Evolutionary conservation across 1,140 invertebrate species (phyloP), one percentile per base, ranked within the genome.

Genomic region (Lanistes nyassanus): DNA sequence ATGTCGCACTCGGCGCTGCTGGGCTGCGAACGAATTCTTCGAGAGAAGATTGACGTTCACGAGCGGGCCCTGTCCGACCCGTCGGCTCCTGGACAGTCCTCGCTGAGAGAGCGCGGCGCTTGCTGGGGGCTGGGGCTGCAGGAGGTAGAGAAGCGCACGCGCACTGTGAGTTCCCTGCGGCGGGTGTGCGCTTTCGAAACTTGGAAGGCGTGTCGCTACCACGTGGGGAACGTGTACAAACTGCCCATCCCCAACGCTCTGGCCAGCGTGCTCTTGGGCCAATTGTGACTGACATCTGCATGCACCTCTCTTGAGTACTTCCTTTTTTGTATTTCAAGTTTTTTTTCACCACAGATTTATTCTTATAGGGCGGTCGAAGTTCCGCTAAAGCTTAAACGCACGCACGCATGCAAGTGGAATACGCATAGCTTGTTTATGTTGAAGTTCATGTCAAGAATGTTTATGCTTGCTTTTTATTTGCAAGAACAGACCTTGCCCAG

Each of bases 171-270:
- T 47, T 47, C 47, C 34, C 51, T 79, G 64, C 74, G 71, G 26
- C 72, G 74, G 13, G 75, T 58, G 58, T 79, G 77, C 47, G 62
- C 77, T n/a, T 19, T 75, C 23, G 26, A 34, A 19, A 55, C 76
- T 16, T 79, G 77, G 77, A 39, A 39, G 47, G 26, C 62, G 6
- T 79, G 77, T 34, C 56, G 70, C 21, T 67, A 34, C 37, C 68
- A 75, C n/a, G 55, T 76, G 34, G 67, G 64, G 31, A 76, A 75
- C 51, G 64, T 79, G 34, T 71, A 60, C 19, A 34, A n/a, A 16
- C 73, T 79, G 11, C 74, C 73, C 16, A 65, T 76, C 26, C 77
- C 77, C 23, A 47, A 9, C 2, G 68, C 74, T 6, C 34, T 79
- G 2, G 73, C 51, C 56, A 73, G 67, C 9, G 64, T 60, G n/a